Percentiles rank a stretch among this genome's conserved stretches.
Evolutionary conservation across 2,797 vertebrate genomes (phyloP).

Genomic region (Xenops minutus): DNA sequence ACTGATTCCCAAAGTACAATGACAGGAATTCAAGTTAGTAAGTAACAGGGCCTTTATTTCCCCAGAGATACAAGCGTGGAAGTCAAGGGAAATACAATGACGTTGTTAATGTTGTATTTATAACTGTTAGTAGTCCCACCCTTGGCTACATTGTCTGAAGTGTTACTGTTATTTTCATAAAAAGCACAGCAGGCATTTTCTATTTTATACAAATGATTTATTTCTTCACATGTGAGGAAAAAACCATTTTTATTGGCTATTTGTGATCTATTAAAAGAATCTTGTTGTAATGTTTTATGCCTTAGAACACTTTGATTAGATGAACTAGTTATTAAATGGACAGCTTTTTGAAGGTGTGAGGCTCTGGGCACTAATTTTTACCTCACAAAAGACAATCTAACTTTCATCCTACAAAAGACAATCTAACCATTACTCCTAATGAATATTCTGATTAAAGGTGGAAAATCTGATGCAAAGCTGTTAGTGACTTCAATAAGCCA

Average conservation of each 20-base stretch:
- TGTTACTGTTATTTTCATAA: constrained; percentile 69
- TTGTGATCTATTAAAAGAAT: constrained; percentile 32
- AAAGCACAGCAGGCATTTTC: constrained; percentile 55
- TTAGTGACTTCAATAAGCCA: not conserved
- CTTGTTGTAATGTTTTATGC: not conserved
- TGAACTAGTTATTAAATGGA: not conserved
- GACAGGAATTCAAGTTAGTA: constrained; percentile 77
- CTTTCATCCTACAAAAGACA: not conserved
- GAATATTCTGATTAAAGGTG: not conserved
- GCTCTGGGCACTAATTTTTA: not conserved
- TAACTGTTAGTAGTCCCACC: constrained; percentile 66
- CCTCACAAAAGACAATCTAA: not conserved
- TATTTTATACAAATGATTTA: constrained; percentile 65
- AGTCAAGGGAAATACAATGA: constrained; percentile 77
- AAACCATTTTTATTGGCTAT: constrained; percentile 13
- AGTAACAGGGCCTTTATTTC: constrained; percentile 70
- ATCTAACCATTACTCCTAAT: not conserved
- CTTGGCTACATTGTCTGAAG: constrained; percentile 69
- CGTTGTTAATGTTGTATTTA: constrained; percentile 77
- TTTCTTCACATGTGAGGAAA: constrained; percentile 50
- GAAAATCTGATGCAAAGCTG: not conserved
- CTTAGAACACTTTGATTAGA: not conserved
- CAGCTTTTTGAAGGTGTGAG: not conserved
- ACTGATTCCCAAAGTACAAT: constrained; percentile 71
- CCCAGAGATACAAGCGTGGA: constrained; percentile 73